Evolutionary conservation across 1,140 invertebrate genomes (phyloP).

Genomic region (Drosophila sturtevanti): DNA sequence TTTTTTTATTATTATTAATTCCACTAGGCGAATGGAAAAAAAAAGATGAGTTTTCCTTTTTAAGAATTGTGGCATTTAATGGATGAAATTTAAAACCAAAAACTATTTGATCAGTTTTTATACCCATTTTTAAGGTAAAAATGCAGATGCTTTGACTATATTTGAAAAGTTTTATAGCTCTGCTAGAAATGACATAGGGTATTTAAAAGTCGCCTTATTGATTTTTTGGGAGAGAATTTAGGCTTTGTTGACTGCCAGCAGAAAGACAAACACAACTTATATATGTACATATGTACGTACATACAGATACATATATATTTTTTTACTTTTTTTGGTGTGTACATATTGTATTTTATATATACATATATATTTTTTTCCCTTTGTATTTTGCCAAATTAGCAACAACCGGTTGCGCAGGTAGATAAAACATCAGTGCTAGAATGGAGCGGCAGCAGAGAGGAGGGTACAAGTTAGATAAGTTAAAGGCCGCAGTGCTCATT

Average conservation of each 20-base stretch:
- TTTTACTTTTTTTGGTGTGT: slow-evolving; percentile 3
- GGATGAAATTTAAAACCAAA: too few relatives aligned
- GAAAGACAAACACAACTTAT: slow-evolving; percentile 15
- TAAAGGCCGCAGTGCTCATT: slow-evolving; percentile 65
- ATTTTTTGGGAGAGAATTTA: neutral
- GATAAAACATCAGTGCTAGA: slow-evolving; percentile 29
- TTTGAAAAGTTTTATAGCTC: too few relatives aligned
- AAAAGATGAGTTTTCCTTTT: too few relatives aligned
- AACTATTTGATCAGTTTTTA: too few relatives aligned
- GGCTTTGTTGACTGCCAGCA: slow-evolving; percentile 10
- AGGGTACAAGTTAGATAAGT: slow-evolving; percentile 16
- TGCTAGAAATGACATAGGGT: neutral
- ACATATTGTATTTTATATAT: slow-evolving; percentile 1
- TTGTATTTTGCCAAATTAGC: slow-evolving; percentile 69
- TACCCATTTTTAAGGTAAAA: too few relatives aligned
- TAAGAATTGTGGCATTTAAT: too few relatives aligned
- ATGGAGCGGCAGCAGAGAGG: neutral
- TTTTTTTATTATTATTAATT: too few relatives aligned
- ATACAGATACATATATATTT: too few relatives aligned
- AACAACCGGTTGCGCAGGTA: slow-evolving; percentile 66
- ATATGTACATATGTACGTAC: too few relatives aligned
- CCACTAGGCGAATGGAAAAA: too few relatives aligned
- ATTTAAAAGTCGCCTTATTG: neutral
- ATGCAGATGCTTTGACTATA: too few relatives aligned
- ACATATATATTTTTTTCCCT: slow-evolving; percentile 25